These are phyloP conservation scores for Pyrocephalus nanus DNA, from an alignment of 2,797 vertebrate genomes.

Conservation along the genomic window DNA sequence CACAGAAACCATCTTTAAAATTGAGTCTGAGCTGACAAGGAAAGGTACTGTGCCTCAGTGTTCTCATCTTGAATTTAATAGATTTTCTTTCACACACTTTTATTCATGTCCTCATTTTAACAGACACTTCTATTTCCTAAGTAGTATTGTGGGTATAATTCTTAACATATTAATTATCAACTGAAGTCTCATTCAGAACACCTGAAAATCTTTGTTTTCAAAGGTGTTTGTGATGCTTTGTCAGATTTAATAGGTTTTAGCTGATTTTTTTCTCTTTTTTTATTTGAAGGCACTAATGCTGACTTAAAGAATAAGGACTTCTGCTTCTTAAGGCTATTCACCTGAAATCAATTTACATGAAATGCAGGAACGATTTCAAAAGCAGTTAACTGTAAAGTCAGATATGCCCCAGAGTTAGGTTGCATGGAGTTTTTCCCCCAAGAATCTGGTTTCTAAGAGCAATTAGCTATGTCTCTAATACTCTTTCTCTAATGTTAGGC, in stretches of 20 bases:
- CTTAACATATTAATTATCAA: not conserved
- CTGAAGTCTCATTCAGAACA: not conserved
- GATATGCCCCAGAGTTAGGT: not conserved
- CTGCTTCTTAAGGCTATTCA: not conserved
- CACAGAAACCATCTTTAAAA: not conserved
- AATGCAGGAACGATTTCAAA: not conserved
- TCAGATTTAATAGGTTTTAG: not conserved
- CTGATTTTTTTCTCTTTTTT: not conserved
- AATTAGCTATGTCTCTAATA: not conserved
- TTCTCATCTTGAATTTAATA: not conserved
- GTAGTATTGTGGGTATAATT: not conserved
- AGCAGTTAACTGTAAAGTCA: not conserved
- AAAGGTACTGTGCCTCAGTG: not conserved
- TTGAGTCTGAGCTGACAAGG: not conserved
- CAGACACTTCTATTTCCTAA: not conserved
- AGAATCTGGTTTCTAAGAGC: not conserved
- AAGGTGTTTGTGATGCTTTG: not conserved
- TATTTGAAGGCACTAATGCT: not conserved
- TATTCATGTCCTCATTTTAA: not conserved
- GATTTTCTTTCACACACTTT: not conserved
- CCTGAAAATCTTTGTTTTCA: not conserved
- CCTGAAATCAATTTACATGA: not conserved
- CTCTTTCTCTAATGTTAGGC: not conserved
- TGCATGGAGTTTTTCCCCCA: not conserved
- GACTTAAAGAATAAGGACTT: not conserved